phyloP scores from a whole-genome alignment of 1,140 invertebrate genomes.

The Sogatella furcifera region DNA sequence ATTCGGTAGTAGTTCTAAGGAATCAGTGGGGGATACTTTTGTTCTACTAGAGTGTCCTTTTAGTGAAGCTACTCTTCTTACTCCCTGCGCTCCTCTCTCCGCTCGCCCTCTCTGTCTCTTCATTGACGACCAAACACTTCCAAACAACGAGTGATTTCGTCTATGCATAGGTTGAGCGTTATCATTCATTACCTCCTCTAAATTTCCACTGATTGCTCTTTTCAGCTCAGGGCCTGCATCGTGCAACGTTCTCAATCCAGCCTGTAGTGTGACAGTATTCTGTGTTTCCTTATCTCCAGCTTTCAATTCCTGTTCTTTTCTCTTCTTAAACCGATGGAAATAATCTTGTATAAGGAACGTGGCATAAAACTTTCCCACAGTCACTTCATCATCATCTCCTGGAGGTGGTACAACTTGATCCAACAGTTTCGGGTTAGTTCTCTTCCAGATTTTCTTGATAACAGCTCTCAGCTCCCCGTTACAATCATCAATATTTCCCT shows the following conservation, averaged over 20 bases:
- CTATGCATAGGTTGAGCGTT: slow-evolving; percentile 90
- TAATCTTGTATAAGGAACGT: slow-evolving; percentile 99
- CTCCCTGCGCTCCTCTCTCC: too few relatives aligned
- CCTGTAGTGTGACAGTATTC: slow-evolving; percentile 77
- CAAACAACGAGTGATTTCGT: slow-evolving; percentile 95
- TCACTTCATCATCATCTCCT: slow-evolving; percentile 96
- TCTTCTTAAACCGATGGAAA: slow-evolving; percentile 97
- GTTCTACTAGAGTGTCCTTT: too few relatives aligned
- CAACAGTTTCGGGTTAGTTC: slow-evolving; percentile 87
- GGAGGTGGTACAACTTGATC: slow-evolving; percentile 99
- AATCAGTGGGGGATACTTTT: too few relatives aligned
- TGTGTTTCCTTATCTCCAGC: slow-evolving; percentile 61
- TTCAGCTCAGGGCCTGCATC: slow-evolving; percentile 97
- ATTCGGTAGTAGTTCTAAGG: too few relatives aligned
- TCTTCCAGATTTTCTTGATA: slow-evolving; percentile 98
- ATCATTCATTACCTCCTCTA: slow-evolving; percentile 83
- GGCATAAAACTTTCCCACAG: slow-evolving; percentile 99
- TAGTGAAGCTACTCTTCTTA: too few relatives aligned
- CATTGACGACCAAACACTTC: slow-evolving; percentile 88
- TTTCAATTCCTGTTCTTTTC: slow-evolving; percentile 87
- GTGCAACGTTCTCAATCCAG: slow-evolving; percentile 92
- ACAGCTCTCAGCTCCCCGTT: slow-evolving; percentile 91
- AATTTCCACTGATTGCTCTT: slow-evolving; percentile 91
- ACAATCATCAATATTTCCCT: slow-evolving; percentile 93
- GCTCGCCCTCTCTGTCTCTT: slow-evolving; percentile 42